Conservation (phyloP, 2,888 invertebrate genomes). For the Ornithoptera priamus region DNA sequence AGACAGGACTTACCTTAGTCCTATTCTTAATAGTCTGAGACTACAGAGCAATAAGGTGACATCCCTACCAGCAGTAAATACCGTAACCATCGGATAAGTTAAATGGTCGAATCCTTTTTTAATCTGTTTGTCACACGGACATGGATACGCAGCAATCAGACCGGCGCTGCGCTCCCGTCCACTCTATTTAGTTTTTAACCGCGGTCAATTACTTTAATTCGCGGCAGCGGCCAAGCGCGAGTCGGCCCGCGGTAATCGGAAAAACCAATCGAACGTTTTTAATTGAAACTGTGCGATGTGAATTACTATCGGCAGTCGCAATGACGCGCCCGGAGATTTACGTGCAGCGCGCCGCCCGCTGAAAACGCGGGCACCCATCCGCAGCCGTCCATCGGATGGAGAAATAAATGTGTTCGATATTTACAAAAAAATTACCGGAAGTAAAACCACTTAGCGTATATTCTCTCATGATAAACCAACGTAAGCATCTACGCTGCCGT, state of each 20-base stretch:
- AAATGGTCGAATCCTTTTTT: background rate
- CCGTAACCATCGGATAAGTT: background rate
- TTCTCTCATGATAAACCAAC: too few species aligned
- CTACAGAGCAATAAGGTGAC: too few species aligned
- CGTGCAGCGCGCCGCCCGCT: background rate
- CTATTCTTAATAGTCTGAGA: too few species aligned
- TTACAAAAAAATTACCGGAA: too few species aligned
- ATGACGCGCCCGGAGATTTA: constrained; percentile 12
- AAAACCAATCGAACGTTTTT: constrained; percentile 27
- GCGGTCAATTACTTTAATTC: constrained; percentile 29
- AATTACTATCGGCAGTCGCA: constrained; percentile 13
- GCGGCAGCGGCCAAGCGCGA: constrained; percentile 18
- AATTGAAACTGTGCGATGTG: constrained; percentile 24
- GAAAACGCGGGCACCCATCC: background rate
- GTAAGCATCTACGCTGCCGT: too few species aligned
- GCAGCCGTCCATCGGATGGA: too few species aligned
- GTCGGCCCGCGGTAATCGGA: constrained; percentile 25
- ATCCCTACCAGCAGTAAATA: too few species aligned
- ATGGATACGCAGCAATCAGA: background rate
- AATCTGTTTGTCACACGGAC: background rate
- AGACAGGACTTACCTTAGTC: too few species aligned
- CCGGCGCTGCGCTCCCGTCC: background rate
- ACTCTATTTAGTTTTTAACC: constrained; percentile 24
- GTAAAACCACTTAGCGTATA: too few species aligned
- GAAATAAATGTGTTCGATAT: too few species aligned